A percentile compares a stretch with the other conserved stretches of the same genome.
phyloP scores from a whole-genome alignment of 2,888 invertebrate species.

The Chrysina gloriosa region DNA sequence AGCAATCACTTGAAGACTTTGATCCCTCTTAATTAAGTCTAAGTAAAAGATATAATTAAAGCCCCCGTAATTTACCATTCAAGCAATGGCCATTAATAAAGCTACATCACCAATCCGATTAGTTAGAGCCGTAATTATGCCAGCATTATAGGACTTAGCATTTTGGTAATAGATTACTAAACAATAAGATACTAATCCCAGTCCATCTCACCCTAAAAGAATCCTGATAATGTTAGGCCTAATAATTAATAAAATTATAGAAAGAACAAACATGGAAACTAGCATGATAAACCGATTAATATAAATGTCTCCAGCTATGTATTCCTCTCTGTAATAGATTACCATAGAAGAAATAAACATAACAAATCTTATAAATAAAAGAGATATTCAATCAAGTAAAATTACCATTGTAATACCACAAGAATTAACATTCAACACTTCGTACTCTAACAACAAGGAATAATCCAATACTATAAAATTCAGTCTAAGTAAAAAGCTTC shows the following conservation, averaged over 20 bases:
- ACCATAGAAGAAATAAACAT: conserved; percentile 75
- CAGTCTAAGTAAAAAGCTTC: conserved; percentile 61
- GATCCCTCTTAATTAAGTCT: conserved; percentile 66
- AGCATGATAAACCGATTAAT: conserved; percentile 74
- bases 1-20: conserved; percentile 64
- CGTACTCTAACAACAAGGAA: conserved; percentile 69
- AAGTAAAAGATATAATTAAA: conserved; percentile 70
- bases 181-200: conserved; percentile 79
- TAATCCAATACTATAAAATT: conserved; percentile 64
- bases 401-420: conserved; percentile 67
- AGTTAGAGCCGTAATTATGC: conserved; percentile 77
- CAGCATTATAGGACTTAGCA: conserved; percentile 75
- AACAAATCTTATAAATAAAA: conserved; percentile 74
- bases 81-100: conserved; percentile 68
- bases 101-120: conserved; percentile 81
- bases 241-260: conserved; percentile 76
- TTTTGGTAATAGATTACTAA: conserved; percentile 80
- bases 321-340: conserved; percentile 73
- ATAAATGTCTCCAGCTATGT: conserved; percentile 71
- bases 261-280: conserved; percentile 74
- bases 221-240: conserved; percentile 77
- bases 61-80: conserved; percentile 58
- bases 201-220: conserved; percentile 79
- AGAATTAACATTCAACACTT: conserved; percentile 68
- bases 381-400: conserved; percentile 74